Conservation (phyloP, 2,113 vertebrate species). For the Lathamus discolor region DNA sequence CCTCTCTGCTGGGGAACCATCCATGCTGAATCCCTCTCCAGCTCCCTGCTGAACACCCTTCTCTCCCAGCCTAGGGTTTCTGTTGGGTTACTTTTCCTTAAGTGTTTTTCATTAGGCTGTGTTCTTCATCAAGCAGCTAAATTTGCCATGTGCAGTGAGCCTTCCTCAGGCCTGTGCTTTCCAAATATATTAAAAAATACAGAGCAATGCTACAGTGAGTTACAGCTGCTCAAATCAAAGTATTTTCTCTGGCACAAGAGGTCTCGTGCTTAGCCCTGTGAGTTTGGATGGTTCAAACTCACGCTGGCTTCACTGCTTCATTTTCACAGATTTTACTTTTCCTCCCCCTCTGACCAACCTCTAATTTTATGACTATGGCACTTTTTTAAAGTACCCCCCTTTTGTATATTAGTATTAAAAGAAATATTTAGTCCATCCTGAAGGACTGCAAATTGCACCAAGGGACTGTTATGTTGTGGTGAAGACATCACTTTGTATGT, state of each 20-base stretch:
- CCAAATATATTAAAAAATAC: not conserved
- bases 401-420: not conserved
- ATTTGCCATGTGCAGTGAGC: not conserved
- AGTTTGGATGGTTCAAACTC: not conserved
- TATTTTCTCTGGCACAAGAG: not conserved
- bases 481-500: accelerated
- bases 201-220: not conserved
- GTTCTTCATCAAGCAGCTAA: not conserved
- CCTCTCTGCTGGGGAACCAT: too few species aligned
- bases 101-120: not conserved
- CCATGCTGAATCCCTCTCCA: not conserved
- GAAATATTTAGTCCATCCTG: not conserved
- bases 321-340: not conserved
- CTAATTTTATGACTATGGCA: not conserved
- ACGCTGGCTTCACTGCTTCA: not conserved
- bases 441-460: not conserved
- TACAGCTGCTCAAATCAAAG: not conserved
- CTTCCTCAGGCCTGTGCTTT: not conserved
- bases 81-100: not conserved
- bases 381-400: not conserved
- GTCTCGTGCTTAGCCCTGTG: not conserved
- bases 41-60: not conserved
- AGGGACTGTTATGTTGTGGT: not conserved
- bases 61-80: not conserved
- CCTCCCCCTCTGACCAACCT: not conserved